Conservation (phyloP, 1,140 invertebrate genomes). For the Kradibia gibbosae region DNA sequence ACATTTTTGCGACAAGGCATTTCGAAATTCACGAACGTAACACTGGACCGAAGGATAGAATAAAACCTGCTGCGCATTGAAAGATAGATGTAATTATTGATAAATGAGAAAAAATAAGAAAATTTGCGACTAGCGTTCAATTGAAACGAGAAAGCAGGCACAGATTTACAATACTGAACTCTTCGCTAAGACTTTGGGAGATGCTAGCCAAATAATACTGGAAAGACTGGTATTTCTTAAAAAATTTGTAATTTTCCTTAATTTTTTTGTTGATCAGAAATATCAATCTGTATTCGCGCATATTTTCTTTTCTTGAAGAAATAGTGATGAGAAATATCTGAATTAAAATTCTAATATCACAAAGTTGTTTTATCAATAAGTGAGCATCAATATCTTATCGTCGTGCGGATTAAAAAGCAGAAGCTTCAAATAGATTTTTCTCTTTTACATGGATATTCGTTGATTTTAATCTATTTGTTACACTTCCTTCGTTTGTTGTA, state of each 20-base stretch:
- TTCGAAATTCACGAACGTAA: not conserved
- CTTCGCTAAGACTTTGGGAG: constrained; percentile 24
- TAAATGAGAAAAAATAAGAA: not conserved
- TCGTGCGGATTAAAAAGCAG: constrained; percentile 15
- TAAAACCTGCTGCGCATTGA: not conserved
- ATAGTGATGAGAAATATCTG: constrained; percentile 33
- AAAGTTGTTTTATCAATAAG: constrained; percentile 48
- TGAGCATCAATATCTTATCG: constrained; percentile 43
- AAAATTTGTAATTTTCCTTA: constrained; percentile 10
- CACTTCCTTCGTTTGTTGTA: constrained; percentile 39
- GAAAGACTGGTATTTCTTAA: constrained; percentile 44
- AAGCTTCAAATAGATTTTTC: constrained; percentile 33
- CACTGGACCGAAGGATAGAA: not conserved
- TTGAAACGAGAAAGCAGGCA: constrained; percentile 33
- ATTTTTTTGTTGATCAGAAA: constrained; percentile 36
- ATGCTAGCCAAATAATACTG: constrained; percentile 47
- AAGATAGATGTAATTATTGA: constrained; percentile 5
- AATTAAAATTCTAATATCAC: constrained; percentile 55
- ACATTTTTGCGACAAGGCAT: not conserved
- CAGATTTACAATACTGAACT: constrained; percentile 22
- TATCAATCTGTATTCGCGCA: constrained; percentile 34
- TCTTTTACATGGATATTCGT: constrained; percentile 47
- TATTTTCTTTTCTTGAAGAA: constrained; percentile 40
- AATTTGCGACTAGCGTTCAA: constrained; percentile 25
- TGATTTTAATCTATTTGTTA: too few relatives aligned